A percentile compares a stretch with the other conserved stretches of the same genome.
These are phyloP conservation scores for Esox masquinongy DNA, from an alignment of 2,797 vertebrate species.

Conservation along the genomic window DNA sequence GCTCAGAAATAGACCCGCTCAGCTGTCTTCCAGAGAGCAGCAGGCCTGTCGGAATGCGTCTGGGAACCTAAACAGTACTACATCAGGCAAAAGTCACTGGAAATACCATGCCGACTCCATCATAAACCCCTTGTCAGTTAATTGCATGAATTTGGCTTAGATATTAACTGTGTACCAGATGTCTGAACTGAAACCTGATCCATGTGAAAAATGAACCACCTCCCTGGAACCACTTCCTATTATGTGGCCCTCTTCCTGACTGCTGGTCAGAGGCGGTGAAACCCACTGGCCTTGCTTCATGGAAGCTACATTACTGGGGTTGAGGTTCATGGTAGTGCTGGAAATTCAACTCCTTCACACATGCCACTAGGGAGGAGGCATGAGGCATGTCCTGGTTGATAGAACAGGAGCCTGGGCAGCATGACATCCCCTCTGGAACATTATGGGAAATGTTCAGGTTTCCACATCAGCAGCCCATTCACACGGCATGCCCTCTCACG, in stretches of 20 bases:
- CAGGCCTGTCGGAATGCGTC: constrained; percentile 11
- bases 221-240: background rate
- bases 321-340: background rate
- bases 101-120: constrained; percentile 11
- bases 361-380: background rate
- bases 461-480: constrained; percentile 1
- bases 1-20: constrained; percentile 28
- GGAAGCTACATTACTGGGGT: background rate
- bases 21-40: constrained; percentile 3
- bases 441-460: too few species aligned
- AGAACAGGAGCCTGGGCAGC: constrained; percentile 1
- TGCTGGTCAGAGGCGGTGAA: background rate
- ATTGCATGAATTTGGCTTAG: background rate
- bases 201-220: background rate
- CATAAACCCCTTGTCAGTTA: background rate
- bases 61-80: background rate
- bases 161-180: background rate
- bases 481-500: background rate
- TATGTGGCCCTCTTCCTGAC: constrained; percentile 5
- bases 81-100: constrained; percentile 20
- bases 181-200: background rate
- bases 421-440: background rate
- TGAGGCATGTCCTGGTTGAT: background rate
- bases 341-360: background rate
- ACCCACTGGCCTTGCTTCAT: background rate